Percentiles rank a stretch among this genome's conserved stretches.
These are phyloP conservation scores for Pteronura brasiliensis DNA, from an alignment of 2,113 vertebrate genomes.

Conservation along the genomic window DNA sequence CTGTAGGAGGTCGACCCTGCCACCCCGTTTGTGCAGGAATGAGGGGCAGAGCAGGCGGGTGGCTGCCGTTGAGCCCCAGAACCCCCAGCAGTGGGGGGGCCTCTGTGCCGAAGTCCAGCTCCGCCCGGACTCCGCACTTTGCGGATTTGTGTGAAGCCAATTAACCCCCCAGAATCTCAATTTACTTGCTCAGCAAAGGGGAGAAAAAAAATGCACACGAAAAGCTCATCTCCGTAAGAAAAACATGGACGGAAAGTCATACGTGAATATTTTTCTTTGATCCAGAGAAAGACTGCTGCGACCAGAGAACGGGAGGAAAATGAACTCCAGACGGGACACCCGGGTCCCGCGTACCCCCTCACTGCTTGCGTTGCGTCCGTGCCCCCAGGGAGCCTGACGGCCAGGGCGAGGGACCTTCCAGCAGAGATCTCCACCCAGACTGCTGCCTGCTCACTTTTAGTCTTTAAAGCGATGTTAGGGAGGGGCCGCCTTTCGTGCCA, in stretches of 20 bases:
- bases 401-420: neutral
- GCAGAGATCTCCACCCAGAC: neutral
- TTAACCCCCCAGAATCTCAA: neutral
- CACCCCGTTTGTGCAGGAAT: neutral
- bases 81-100: accelerated
- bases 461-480: neutral
- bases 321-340: neutral
- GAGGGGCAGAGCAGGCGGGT: neutral
- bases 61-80: neutral
- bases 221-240: neutral
- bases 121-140: neutral
- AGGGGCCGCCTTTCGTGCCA: neutral
- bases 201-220: no score
- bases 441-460: neutral
- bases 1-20: neutral
- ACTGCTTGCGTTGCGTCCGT: accelerated
- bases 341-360: neutral
- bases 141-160: neutral
- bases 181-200: neutral
- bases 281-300: neutral
- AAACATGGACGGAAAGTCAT: neutral
- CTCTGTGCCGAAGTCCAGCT: neutral
- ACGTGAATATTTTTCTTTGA: neutral
- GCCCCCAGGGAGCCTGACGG: accelerated
- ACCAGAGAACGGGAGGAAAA: neutral